phyloP scores from a whole-genome alignment of 2,797 vertebrate species.

The Sebastes minor region DNA sequence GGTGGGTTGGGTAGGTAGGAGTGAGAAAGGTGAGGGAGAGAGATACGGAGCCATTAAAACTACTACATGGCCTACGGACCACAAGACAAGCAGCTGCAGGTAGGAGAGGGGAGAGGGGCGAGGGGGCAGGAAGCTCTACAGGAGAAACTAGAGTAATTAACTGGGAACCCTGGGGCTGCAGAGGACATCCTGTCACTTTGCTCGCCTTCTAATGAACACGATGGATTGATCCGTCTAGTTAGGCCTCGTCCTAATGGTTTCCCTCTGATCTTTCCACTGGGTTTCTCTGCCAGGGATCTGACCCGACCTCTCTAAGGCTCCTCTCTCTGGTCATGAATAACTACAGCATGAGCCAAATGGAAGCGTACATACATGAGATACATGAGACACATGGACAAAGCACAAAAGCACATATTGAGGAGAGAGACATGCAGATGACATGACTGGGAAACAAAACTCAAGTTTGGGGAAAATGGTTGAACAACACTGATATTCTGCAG shows the following conservation, averaged over 20 bases:
- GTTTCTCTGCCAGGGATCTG: conserved; percentile 24
- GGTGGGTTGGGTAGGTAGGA: conserved; percentile 47
- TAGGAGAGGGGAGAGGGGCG: neutral
- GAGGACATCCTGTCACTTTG: conserved; percentile 55
- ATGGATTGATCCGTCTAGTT: conserved; percentile 62
- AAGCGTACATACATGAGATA: conserved; percentile 14
- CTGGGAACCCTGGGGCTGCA: conserved; percentile 54
- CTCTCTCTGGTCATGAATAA: conserved; percentile 21
- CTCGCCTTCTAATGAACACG: conserved; percentile 60
- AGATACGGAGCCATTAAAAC: conserved; percentile 76
- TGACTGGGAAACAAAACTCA: neutral
- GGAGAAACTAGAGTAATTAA: conserved; percentile 66
- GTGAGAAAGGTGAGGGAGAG: conserved; percentile 65
- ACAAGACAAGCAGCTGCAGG: conserved; percentile 65
- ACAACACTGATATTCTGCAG: neutral
- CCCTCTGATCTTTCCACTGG: conserved; percentile 28
- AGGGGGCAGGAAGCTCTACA: conserved; percentile 24
- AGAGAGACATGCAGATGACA: neutral
- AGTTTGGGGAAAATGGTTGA: neutral
- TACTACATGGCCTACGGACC: conserved; percentile 44
- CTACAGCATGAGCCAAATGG: conserved; percentile 1
- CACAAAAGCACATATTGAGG: conserved; percentile 12
- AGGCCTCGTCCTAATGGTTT: conserved; percentile 38
- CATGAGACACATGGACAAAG: conserved; percentile 8
- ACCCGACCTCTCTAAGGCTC: conserved; percentile 13